Conservation (phyloP, 2,888 invertebrate species). For the Cephonodes hylas region DNA sequence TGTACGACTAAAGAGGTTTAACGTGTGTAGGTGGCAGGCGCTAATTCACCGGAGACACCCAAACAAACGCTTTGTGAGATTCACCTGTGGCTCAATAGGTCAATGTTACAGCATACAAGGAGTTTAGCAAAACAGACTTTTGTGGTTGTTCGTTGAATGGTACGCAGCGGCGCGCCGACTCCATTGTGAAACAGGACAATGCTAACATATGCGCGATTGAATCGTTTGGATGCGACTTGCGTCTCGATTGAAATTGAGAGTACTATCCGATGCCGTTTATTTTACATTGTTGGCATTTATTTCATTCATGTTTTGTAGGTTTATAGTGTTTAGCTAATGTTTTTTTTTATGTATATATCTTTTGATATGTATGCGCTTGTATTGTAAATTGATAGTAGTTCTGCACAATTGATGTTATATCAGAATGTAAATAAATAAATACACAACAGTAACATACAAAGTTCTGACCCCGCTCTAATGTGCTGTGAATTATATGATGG, state of each 20-base stretch:
- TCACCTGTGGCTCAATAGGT: constrained; percentile 79
- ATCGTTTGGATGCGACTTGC: constrained; percentile 61
- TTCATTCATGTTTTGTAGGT: background rate
- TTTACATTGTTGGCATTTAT: background rate
- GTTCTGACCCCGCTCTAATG: too few species aligned
- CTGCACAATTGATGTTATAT: too few species aligned
- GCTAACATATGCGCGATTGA: constrained; percentile 69
- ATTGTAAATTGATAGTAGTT: too few species aligned
- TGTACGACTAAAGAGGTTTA: background rate
- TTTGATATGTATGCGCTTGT: too few species aligned
- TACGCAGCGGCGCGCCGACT: constrained; percentile 51
- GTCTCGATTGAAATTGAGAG: constrained; percentile 69
- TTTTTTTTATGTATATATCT: too few species aligned
- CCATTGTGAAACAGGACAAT: constrained; percentile 69
- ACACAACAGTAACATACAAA: too few species aligned
- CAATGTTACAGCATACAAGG: constrained; percentile 76
- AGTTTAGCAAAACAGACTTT: constrained; percentile 77
- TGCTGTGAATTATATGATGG: too few species aligned
- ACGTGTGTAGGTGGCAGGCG: constrained; percentile 31
- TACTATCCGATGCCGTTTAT: constrained; percentile 23
- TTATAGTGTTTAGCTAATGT: too few species aligned
- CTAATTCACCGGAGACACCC: constrained; percentile 69
- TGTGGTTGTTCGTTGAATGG: constrained; percentile 63
- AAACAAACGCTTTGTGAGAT: constrained; percentile 72
- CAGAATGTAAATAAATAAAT: too few species aligned